Conservation (phyloP, 2,113 vertebrate species). For the Dromas ardeola region DNA sequence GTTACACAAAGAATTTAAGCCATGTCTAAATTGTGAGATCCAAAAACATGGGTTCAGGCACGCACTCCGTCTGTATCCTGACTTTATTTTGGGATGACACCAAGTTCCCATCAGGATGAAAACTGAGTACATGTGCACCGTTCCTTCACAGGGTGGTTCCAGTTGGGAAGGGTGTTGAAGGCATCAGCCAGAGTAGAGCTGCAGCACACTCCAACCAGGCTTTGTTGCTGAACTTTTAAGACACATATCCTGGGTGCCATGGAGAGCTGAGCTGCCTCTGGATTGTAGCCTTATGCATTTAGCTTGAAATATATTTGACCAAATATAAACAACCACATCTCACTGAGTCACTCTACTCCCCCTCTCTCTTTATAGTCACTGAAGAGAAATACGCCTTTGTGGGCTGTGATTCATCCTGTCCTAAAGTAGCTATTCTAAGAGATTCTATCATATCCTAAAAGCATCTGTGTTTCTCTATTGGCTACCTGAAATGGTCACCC, state of each 20-base stretch:
- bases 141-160: neutral
- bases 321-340: constrained; percentile 65
- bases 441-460: constrained; percentile 38
- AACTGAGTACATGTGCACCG: neutral
- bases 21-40: neutral
- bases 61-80: neutral
- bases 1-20: neutral
- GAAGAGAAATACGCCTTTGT: constrained; percentile 46
- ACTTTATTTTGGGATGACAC: constrained; percentile 28
- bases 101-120: neutral
- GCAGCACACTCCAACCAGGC: neutral
- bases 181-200: neutral
- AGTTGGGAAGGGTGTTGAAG: neutral
- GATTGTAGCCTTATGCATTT: constrained; percentile 28
- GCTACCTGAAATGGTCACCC: constrained; percentile 9
- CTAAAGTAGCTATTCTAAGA: constrained; percentile 46
- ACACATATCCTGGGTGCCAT: neutral
- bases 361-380: constrained; percentile 58
- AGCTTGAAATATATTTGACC: constrained; percentile 48
- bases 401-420: constrained; percentile 59
- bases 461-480: neutral
- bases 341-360: constrained; percentile 63
- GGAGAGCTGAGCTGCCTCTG: constrained; percentile 38
- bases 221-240: neutral
- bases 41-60: neutral